Evolutionary conservation across 2,797 vertebrate species (phyloP).

Genomic region (Myotis daubentonii): DNA sequence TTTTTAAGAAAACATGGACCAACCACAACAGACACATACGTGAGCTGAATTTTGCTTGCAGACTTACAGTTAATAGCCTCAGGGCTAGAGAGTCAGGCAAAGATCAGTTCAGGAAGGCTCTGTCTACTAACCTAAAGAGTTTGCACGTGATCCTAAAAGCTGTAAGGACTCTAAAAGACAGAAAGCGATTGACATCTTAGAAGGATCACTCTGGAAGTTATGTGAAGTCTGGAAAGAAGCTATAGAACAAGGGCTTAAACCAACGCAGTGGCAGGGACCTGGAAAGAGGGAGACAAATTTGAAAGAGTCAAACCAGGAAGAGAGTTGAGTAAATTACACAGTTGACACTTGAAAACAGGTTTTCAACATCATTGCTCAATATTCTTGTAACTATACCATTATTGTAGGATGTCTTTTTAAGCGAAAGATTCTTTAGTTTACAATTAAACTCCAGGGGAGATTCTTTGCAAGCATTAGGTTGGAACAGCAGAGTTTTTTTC

Average conservation of each 20-base stretch:
- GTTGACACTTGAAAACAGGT: not conserved
- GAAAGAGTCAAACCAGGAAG: not conserved
- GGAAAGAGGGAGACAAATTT: slow-evolving; percentile 2
- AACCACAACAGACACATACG: not conserved
- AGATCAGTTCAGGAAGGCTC: not conserved
- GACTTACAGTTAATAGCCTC: not conserved
- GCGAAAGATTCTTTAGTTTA: not conserved
- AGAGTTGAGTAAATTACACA: not conserved
- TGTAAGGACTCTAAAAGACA: not conserved
- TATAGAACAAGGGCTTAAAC: not conserved
- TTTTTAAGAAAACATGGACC: slow-evolving; percentile 8
- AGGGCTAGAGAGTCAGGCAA: not conserved
- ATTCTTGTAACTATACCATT: not conserved
- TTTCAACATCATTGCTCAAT: not conserved
- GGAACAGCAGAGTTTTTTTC: not conserved
- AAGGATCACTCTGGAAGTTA: not conserved
- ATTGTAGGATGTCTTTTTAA: not conserved
- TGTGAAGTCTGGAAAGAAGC: not conserved
- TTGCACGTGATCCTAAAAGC: slow-evolving; percentile 18
- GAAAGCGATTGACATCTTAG: not conserved
- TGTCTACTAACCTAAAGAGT: not conserved
- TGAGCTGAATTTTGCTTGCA: not conserved
- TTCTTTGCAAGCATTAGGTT: not conserved
- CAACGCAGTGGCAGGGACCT: not conserved
- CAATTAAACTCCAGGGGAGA: not conserved